Conservation (phyloP, 2,888 invertebrate species). For the Syrphus vitripennis region DNA sequence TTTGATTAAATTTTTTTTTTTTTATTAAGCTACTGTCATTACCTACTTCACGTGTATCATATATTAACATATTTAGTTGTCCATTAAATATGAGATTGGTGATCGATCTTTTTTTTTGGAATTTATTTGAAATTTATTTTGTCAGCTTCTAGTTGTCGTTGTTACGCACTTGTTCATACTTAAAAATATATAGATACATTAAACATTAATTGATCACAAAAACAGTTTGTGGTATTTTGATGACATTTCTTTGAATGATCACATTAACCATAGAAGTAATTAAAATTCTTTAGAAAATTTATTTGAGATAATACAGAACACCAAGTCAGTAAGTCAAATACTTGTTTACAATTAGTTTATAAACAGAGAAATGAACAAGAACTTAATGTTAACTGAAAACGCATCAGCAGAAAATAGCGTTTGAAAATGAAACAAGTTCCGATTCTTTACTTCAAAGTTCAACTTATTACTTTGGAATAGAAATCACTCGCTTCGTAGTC, state of each 20-base stretch:
- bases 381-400: no score
- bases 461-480: no score
- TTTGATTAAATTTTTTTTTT: neutral
- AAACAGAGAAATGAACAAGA: no score
- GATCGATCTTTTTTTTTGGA: neutral
- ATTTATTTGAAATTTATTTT: neutral
- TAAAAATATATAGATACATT: neutral
- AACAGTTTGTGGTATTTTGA: neutral
- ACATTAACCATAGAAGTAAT: neutral
- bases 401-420: no score
- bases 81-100: neutral
- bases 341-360: no score
- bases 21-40: neutral
- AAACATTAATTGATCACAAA: neutral
- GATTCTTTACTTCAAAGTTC: no score
- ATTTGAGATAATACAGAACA: neutral
- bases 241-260: neutral
- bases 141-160: constrained; percentile 3
- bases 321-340: no score
- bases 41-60: neutral
- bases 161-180: neutral
- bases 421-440: no score
- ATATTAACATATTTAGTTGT: neutral
- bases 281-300: neutral
- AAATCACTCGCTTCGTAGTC: no score